Evolutionary conservation across 2,888 invertebrate species (phyloP).

Genomic region (Nomada fabriciana): DNA sequence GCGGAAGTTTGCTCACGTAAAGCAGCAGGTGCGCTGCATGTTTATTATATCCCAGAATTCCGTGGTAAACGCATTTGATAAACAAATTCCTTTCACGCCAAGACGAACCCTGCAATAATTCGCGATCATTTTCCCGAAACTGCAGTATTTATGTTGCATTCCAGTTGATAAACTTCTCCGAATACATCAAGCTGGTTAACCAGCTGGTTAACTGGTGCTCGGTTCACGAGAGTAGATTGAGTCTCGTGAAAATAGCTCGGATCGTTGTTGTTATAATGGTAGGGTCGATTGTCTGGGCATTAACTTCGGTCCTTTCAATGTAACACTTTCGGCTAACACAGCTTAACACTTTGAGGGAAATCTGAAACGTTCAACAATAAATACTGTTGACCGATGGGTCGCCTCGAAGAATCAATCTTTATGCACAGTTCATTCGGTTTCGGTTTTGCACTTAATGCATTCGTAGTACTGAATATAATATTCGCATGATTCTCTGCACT

Average conservation of each 20-base stretch:
- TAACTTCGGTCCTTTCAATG: neutral
- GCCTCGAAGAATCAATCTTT: too few species aligned
- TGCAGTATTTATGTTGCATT: neutral
- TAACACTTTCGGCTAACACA: too few species aligned
- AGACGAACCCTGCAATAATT: neutral
- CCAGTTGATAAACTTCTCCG: slow-evolving; percentile 8
- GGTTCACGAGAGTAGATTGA: neutral
- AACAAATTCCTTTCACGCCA: neutral
- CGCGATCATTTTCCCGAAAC: neutral
- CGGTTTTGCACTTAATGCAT: too few species aligned
- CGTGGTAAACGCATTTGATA: slow-evolving; percentile 6
- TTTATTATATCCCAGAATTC: slow-evolving; percentile 18
- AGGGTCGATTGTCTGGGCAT: neutral
- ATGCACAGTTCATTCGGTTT: too few species aligned
- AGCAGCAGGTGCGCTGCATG: slow-evolving; percentile 6
- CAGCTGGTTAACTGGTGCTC: neutral
- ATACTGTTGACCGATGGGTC: too few species aligned
- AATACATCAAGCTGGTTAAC: too few species aligned
- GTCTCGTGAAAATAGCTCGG: neutral
- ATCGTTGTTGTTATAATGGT: neutral
- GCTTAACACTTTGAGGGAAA: too few species aligned
- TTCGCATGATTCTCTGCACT: too few species aligned
- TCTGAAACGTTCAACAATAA: too few species aligned
- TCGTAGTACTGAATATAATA: too few species aligned
- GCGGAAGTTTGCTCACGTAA: slow-evolving; percentile 12